Evolutionary conservation across 2,113 vertebrate species (phyloP).

Genomic region (Phoenicopterus ruber): DNA sequence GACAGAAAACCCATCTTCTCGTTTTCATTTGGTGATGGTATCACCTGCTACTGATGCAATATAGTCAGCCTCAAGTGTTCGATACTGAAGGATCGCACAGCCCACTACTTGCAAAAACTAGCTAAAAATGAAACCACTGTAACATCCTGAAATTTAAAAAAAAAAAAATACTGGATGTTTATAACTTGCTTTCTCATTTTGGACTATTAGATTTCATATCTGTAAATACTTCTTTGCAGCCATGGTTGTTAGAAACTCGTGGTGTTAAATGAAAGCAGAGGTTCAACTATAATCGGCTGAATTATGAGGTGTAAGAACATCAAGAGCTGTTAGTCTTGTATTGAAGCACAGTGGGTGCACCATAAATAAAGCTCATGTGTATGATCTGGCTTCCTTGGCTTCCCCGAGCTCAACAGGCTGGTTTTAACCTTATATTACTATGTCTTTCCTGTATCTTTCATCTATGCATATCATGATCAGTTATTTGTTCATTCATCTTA

Average conservation of each 20-base stretch:
- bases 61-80: neutral
- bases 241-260: neutral
- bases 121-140: neutral
- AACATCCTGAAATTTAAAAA: neutral
- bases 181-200: neutral
- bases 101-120: neutral
- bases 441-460: neutral
- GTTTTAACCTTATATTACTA: neutral
- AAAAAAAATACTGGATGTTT: neutral
- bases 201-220: neutral
- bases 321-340: neutral
- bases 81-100: neutral
- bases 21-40: neutral
- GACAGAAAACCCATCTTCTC: neutral
- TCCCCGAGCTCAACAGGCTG: neutral
- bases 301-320: neutral
- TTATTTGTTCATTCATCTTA: neutral
- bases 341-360: neutral
- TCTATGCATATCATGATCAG: neutral
- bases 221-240: neutral
- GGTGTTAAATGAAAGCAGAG: neutral
- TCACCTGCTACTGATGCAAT: neutral
- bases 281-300: neutral
- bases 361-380: neutral
- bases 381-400: neutral